phyloP scores from a whole-genome alignment of 2,113 vertebrate genomes.

The Phrynosoma platyrhinos region DNA sequence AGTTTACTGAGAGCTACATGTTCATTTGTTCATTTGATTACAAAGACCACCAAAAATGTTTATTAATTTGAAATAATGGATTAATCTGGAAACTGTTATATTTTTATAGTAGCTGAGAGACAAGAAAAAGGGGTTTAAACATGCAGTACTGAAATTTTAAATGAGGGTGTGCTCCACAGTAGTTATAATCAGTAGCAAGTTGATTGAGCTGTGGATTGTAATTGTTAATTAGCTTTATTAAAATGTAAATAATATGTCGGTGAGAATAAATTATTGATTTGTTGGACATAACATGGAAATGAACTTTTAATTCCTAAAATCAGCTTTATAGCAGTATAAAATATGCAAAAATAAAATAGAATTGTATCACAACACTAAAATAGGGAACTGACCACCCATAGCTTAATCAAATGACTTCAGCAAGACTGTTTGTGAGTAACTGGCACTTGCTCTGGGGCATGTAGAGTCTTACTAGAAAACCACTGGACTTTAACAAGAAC shows the following conservation, averaged over 20 bases:
- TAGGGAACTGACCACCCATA: not conserved
- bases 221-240: not conserved
- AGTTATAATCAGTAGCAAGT: not conserved
- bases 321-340: not conserved
- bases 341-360: not conserved
- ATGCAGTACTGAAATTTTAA: not conserved
- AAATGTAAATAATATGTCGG: not conserved
- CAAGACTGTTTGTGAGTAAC: not conserved
- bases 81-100: not conserved
- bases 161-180: too few species aligned
- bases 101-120: not conserved
- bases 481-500: too few species aligned
- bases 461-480: not conserved
- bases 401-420: not conserved
- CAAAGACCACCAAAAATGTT: not conserved
- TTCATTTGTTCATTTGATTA: slow-evolving; percentile 12
- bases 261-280: not conserved
- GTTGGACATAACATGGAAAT: not conserved
- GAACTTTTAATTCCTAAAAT: not conserved
- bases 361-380: not conserved
- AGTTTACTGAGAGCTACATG: not conserved
- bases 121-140: not conserved
- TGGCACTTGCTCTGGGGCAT: not conserved
- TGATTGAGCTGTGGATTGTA: not conserved
- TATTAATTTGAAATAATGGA: slow-evolving; percentile 14